A percentile compares a stretch with the other conserved stretches of the same genome.
Conservation (phyloP, 2,797 vertebrate genomes). For the Podarcis siculus region DNA sequence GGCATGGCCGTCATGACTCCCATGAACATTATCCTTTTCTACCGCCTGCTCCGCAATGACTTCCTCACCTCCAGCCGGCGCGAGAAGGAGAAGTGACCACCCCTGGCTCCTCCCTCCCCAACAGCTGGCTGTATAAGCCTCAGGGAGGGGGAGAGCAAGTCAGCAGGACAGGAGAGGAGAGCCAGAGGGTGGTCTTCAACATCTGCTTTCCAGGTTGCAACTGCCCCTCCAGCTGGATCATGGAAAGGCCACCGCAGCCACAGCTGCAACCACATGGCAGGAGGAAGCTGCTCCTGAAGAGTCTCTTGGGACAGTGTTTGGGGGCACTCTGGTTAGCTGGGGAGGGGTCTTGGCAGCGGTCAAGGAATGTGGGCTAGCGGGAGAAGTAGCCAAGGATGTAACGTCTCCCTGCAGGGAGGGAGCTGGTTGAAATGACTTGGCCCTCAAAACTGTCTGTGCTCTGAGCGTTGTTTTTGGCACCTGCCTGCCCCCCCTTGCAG, state of each 20-base stretch:
- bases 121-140: fast-evolving
- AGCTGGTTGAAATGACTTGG: not conserved
- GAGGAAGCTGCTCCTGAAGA: not conserved
- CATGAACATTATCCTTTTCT: constrained; percentile 89
- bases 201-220: not conserved
- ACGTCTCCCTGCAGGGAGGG: not conserved
- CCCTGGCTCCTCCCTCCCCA: fast-evolving
- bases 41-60: constrained; percentile 86
- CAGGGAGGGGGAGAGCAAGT: not conserved
- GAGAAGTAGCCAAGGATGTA: not conserved
- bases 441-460: too few species aligned
- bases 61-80: constrained; percentile 76
- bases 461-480: not conserved
- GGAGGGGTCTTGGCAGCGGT: not conserved
- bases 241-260: not conserved
- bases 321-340: fast-evolving
- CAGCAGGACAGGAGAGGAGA: fast-evolving
- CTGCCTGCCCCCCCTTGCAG: not conserved
- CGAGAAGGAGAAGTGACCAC: constrained; percentile 59
- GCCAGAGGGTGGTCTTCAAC: not conserved
- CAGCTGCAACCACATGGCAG: not conserved
- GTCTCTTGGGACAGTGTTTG: fast-evolving
- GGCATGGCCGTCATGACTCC: constrained; percentile 88
- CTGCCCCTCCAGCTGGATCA: not conserved
- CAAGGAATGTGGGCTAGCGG: not conserved